Conservation (phyloP, 2,113 vertebrate genomes). For the Tautogolabrus adspersus region DNA sequence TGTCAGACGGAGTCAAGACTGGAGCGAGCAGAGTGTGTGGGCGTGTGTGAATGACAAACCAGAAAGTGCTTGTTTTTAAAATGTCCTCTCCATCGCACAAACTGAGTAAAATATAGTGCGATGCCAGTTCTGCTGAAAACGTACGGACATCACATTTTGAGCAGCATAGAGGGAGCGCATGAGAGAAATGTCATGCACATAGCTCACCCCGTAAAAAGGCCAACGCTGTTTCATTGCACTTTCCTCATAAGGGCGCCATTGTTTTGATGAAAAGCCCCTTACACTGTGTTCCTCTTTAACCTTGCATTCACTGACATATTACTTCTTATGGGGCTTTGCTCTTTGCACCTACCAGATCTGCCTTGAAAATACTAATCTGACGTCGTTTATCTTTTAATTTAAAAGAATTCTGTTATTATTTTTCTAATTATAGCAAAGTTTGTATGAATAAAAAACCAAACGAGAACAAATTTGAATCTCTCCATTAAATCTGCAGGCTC, state of each 20-base stretch:
- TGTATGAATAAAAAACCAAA: conserved; percentile 60
- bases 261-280: conserved; percentile 44
- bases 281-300: conserved; percentile 20
- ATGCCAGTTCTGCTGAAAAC: conserved; percentile 51
- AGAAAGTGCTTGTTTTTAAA: conserved; percentile 63
- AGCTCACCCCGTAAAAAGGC: conserved; percentile 70
- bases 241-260: conserved; percentile 22
- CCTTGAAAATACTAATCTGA: background rate
- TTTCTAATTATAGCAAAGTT: conserved; percentile 58
- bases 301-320: conserved; percentile 1
- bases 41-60: conserved; percentile 67
- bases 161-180: conserved; percentile 25
- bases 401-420: conserved; percentile 35
- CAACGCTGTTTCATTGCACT: conserved; percentile 39
- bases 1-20: conserved; percentile 50
- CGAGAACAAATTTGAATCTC: conserved; percentile 70
- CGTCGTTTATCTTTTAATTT: conserved; percentile 10
- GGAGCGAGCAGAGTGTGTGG: conserved; percentile 54
- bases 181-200: conserved; percentile 69
- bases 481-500: conserved; percentile 73
- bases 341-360: background rate
- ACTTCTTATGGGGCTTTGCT: background rate
- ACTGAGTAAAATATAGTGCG: conserved; percentile 54
- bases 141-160: conserved; percentile 45
- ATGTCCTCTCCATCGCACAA: conserved; percentile 54